Percentiles rank a stretch among this genome's conserved stretches.
Evolutionary conservation across 2,797 vertebrate genomes (phyloP).

Genomic region (Sebastes trivittatus): DNA sequence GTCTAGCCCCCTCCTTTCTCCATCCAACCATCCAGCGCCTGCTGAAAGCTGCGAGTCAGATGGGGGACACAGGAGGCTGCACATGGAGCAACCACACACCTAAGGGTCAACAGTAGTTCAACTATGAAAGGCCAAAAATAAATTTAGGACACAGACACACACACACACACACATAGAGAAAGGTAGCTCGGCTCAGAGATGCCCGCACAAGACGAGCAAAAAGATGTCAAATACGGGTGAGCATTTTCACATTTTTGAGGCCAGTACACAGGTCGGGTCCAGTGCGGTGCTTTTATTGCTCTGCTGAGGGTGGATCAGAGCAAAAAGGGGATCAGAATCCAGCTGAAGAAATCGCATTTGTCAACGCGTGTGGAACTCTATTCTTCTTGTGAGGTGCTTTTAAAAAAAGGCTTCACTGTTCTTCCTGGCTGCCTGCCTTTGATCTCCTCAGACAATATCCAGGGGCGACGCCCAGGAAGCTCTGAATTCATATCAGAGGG

Average conservation of each 20-base stretch:
- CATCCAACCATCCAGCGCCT: slow-evolving; percentile 34
- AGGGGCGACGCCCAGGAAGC: slow-evolving; percentile 76
- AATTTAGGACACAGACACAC: slow-evolving; percentile 33
- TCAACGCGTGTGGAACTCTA: slow-evolving; percentile 47
- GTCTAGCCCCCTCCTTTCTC: slow-evolving; percentile 34
- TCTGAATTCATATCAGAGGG: slow-evolving; percentile 79
- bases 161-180: neutral
- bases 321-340: slow-evolving; percentile 52
- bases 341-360: slow-evolving; percentile 64
- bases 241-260: slow-evolving; percentile 49
- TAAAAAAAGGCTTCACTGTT: slow-evolving; percentile 58
- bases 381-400: slow-evolving; percentile 59
- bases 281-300: slow-evolving; percentile 43
- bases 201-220: slow-evolving; percentile 21
- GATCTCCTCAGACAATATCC: slow-evolving; percentile 81
- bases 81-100: slow-evolving; percentile 56
- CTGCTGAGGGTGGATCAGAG: slow-evolving; percentile 50
- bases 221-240: slow-evolving; percentile 41
- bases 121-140: slow-evolving; percentile 63
- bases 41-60: slow-evolving; percentile 63
- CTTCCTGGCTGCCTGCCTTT: slow-evolving; percentile 66
- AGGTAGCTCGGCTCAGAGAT: slow-evolving; percentile 7
- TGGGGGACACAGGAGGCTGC: slow-evolving; percentile 57
- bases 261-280: slow-evolving; percentile 39
- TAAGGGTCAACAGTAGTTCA: slow-evolving; percentile 72